Evolutionary conservation across 2,797 vertebrate species (phyloP).

Genomic region (Ctenochaetus hawaiiensis): DNA sequence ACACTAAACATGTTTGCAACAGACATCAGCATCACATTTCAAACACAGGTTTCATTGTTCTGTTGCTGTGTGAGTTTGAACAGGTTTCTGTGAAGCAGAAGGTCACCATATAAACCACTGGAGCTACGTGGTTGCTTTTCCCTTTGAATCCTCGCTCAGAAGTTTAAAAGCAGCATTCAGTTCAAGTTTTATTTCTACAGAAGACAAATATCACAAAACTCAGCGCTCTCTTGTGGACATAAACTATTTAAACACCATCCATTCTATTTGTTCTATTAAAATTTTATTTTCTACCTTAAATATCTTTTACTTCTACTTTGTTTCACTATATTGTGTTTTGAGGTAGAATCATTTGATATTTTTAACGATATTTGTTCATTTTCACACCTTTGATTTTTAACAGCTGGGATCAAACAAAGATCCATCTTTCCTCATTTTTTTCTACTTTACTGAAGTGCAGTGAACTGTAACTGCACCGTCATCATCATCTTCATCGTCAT

Average conservation of each 20-base stretch:
- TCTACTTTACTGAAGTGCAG: background rate
- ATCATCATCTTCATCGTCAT: conserved; percentile 17
- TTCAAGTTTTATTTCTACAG: conserved; percentile 36
- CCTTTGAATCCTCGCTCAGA: background rate
- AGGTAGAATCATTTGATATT: conserved; percentile 59
- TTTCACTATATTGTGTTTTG: conserved; percentile 31
- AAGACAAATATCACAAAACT: conserved; percentile 2
- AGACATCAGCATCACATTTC: too few relatives aligned
- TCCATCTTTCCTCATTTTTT: conserved; percentile 9
- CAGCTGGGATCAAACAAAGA: conserved; percentile 34
- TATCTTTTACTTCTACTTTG: background rate
- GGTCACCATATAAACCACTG: too few relatives aligned
- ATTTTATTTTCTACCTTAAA: conserved; percentile 42
- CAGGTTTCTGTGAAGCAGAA: too few relatives aligned
- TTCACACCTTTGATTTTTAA: background rate
- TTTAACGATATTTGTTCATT: conserved; percentile 14
- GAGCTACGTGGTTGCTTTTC: too few relatives aligned
- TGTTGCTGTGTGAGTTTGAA: too few relatives aligned
- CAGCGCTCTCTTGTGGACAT: conserved; percentile 11
- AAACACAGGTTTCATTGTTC: too few relatives aligned
- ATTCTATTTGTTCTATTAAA: background rate
- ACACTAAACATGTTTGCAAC: too few relatives aligned
- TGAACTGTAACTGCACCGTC: background rate
- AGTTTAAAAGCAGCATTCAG: background rate
- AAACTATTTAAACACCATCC: background rate